phyloP scores from a whole-genome alignment of 1,140 invertebrate species.

The Drosophila sulfurigaster region DNA sequence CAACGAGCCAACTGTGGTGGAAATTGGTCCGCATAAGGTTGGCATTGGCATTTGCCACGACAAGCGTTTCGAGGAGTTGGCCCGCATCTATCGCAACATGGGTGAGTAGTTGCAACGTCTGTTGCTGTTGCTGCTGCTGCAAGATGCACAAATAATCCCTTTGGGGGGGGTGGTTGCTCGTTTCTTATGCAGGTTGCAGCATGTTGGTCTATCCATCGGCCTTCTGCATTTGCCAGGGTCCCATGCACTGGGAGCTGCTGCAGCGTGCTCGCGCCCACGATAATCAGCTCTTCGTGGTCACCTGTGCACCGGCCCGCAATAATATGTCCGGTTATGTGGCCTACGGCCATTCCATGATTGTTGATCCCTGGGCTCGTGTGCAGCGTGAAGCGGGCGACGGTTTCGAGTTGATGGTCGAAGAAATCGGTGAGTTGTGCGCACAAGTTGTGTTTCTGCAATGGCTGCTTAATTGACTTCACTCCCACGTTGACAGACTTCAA shows the following conservation, averaged over 20 bases:
- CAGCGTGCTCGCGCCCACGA: slow-evolving; percentile 93
- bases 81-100: slow-evolving; percentile 91
- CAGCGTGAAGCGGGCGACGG: slow-evolving; percentile 89
- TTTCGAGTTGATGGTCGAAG: slow-evolving; percentile 90
- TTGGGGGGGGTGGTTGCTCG: slow-evolving; percentile 1
- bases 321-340: slow-evolving; percentile 91
- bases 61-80: slow-evolving; percentile 95
- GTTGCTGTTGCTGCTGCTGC: background rate
- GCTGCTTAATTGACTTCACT: slow-evolving; percentile 44
- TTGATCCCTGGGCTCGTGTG: slow-evolving; percentile 95
- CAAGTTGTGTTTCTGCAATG: background rate
- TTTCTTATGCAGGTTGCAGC: slow-evolving; percentile 89
- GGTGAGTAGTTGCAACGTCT: slow-evolving; percentile 42
- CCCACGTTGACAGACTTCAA: slow-evolving; percentile 91
- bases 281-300: slow-evolving; percentile 92
- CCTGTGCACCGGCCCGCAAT: slow-evolving; percentile 92
- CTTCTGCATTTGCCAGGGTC: slow-evolving; percentile 99
- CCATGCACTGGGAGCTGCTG: slow-evolving; percentile 95
- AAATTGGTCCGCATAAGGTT: slow-evolving; percentile 90
- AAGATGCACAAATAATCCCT: background rate
- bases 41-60: slow-evolving; percentile 98
- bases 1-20: slow-evolving; percentile 90
- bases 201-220: slow-evolving; percentile 95
- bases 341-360: slow-evolving; percentile 94
- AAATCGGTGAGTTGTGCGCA: slow-evolving; percentile 86